Evolutionary conservation across 2,113 vertebrate genomes (phyloP).

Genomic region (Galemys pyrenaicus): DNA sequence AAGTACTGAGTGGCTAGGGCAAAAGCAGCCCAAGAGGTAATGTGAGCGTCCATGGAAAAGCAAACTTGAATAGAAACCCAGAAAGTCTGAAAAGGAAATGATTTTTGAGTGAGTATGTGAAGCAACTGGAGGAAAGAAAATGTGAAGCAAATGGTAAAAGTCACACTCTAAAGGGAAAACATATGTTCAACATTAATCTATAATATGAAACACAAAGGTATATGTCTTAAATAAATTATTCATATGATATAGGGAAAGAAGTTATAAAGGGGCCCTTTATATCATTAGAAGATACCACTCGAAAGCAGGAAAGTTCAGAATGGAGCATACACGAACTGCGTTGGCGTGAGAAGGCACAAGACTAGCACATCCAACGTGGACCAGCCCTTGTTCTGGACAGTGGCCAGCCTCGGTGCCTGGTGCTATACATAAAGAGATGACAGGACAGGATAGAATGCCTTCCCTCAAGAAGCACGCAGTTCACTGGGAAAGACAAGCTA

Average conservation of each 20-base stretch:
- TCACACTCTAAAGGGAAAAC: neutral
- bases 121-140: slow-evolving; percentile 6
- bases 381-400: neutral
- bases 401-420: neutral
- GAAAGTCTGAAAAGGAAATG: neutral
- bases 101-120: neutral
- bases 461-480: neutral
- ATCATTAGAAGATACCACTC: neutral
- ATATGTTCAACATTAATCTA: neutral
- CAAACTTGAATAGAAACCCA: neutral
- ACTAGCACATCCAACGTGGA: neutral
- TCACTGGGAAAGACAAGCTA: neutral
- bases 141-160: neutral
- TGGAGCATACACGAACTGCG: neutral
- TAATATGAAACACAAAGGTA: neutral
- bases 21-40: neutral
- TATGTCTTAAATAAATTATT: slow-evolving; percentile 7
- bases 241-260: neutral
- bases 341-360: neutral
- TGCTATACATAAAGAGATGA: neutral
- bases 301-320: neutral
- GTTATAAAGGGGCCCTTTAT: neutral
- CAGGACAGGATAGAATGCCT: too few species aligned
- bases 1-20: neutral
- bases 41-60: neutral